phyloP scores from a whole-genome alignment of 2,888 invertebrate genomes.

The Euclidia mi region DNA sequence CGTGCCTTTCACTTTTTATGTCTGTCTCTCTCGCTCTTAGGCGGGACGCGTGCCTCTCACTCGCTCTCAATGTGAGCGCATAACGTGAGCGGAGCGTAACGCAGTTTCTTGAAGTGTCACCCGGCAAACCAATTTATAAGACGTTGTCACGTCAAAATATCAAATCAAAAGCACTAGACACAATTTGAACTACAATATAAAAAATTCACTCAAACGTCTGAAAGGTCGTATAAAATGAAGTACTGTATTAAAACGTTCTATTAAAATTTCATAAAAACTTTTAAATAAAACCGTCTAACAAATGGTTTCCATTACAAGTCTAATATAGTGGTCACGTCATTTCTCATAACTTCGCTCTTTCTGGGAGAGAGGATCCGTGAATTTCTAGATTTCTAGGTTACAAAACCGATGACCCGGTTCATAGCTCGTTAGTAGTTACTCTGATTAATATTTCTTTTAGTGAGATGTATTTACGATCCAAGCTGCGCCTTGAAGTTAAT shows the following conservation, averaged over 20 bases:
- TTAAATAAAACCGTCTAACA: slow-evolving; percentile 35
- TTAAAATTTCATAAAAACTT: slow-evolving; percentile 41
- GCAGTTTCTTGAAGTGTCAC: no score
- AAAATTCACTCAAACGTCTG: slow-evolving; percentile 4
- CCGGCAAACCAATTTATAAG: no score
- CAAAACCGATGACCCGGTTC: slow-evolving; percentile 34
- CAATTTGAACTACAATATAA: no score
- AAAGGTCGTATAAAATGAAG: slow-evolving; percentile 19
- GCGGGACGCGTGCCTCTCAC: no score
- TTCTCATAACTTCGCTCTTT: slow-evolving; percentile 43
- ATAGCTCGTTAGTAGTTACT: slow-evolving; percentile 34
- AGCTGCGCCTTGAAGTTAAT: background rate
- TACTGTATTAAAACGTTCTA: slow-evolving; percentile 16
- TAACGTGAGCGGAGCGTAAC: no score
- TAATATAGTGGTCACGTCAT: slow-evolving; percentile 47
- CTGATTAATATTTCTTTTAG: slow-evolving; percentile 40
- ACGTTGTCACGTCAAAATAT: no score
- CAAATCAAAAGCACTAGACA: no score
- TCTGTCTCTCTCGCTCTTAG: no score
- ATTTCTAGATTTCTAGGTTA: slow-evolving; percentile 44
- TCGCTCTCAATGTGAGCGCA: no score
- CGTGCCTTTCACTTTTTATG: no score
- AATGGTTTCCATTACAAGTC: slow-evolving; percentile 51
- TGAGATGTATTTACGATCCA: slow-evolving; percentile 20
- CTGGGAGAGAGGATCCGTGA: slow-evolving; percentile 24